A percentile compares a stretch with the other conserved stretches of the same genome.
Conservation (phyloP, 2,797 vertebrate genomes). For the Acipenser transmontanus region DNA sequence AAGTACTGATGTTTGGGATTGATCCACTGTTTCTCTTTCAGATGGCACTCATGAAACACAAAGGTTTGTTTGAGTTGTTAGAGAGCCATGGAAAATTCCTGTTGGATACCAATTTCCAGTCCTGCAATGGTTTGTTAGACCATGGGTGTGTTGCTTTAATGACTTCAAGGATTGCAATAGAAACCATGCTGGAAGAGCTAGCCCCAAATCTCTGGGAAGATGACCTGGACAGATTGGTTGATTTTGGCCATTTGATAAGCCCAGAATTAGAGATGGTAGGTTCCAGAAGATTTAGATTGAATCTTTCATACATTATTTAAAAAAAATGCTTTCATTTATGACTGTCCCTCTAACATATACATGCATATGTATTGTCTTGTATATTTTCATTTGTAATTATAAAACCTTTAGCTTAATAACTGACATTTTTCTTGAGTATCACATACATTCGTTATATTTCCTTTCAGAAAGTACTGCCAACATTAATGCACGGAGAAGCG, state of each 20-base stretch:
- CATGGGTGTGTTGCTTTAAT: slow-evolving; percentile 42
- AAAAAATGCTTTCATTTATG: too few relatives aligned
- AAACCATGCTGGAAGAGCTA: slow-evolving; percentile 73
- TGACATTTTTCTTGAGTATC: too few relatives aligned
- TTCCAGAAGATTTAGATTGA: too few relatives aligned
- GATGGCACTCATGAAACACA: slow-evolving; percentile 81
- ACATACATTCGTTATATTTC: fast-evolving
- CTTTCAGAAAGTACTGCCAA: slow-evolving; percentile 60
- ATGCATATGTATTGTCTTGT: too few relatives aligned
- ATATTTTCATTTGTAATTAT: too few relatives aligned
- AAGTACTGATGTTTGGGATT: too few relatives aligned
- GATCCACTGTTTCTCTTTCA: slow-evolving; percentile 28
- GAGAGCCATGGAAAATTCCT: slow-evolving; percentile 57
- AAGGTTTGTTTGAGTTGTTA: slow-evolving; percentile 65
- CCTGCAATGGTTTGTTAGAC: slow-evolving; percentile 23
- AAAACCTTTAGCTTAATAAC: too few relatives aligned
- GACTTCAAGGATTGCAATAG: slow-evolving; percentile 62
- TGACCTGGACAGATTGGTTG: slow-evolving; percentile 68
- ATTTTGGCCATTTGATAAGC: slow-evolving; percentile 75
- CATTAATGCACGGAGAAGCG: slow-evolving; percentile 67
- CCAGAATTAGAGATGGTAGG: slow-evolving; percentile 73
- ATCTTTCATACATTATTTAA: too few relatives aligned
- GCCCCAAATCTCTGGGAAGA: slow-evolving; percentile 79
- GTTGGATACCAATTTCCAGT: slow-evolving; percentile 69
- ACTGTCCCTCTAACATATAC: too few relatives aligned